Conservation (phyloP, 1,140 invertebrate species). For the Nephotettix cincticeps region DNA sequence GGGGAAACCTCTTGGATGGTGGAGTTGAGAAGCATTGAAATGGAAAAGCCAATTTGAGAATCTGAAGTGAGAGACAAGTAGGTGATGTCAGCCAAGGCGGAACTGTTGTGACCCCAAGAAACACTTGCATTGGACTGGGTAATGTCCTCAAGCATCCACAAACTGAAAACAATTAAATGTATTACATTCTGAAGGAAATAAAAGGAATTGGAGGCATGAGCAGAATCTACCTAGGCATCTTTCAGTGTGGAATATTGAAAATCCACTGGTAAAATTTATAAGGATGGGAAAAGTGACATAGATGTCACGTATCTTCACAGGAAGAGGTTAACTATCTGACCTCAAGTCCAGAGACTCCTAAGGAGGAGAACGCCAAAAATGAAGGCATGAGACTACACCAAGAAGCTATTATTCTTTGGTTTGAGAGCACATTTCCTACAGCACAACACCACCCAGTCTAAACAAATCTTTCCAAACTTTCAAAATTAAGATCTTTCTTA, state of each 20-base stretch:
- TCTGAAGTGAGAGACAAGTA: neutral
- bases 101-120: slow-evolving; percentile 48
- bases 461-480: too few relatives aligned
- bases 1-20: neutral
- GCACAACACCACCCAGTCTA: too few relatives aligned
- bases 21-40: neutral
- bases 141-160: slow-evolving; percentile 44
- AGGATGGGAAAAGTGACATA: too few relatives aligned
- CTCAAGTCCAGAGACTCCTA: too few relatives aligned
- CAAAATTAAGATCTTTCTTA: neutral
- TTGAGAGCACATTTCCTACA: too few relatives aligned
- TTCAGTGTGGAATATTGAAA: neutral
- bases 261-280: neutral
- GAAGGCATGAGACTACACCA: too few relatives aligned
- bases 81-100: neutral
- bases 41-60: slow-evolving; percentile 3
- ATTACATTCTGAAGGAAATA: too few relatives aligned
- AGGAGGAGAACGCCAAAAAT: too few relatives aligned
- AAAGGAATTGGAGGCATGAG: neutral
- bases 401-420: too few relatives aligned
- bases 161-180: slow-evolving; percentile 39
- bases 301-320: too few relatives aligned
- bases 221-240: neutral
- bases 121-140: slow-evolving; percentile 45
- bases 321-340: too few relatives aligned